These are phyloP conservation scores for Leptosomus discolor DNA, from an alignment of 2,113 vertebrate genomes.

Conservation along the genomic window DNA sequence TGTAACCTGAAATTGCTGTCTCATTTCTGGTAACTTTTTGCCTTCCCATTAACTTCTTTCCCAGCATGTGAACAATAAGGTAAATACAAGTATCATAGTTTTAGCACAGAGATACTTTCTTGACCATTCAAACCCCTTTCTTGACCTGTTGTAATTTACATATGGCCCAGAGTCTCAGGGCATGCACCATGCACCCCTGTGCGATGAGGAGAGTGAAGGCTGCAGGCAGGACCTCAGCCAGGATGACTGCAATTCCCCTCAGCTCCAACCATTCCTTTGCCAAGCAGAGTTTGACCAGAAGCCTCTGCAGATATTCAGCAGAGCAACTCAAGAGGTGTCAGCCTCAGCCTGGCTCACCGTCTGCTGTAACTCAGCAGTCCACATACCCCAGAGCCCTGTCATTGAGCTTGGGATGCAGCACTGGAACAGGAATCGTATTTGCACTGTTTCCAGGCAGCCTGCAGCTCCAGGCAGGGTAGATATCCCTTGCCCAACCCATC, in stretches of 20 bases:
- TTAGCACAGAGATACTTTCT: not conserved
- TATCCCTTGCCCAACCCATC: not conserved
- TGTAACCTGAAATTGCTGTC: not conserved
- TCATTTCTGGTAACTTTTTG: not conserved
- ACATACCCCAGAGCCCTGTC: not conserved
- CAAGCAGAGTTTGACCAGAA: not conserved
- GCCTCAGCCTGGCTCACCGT: not conserved
- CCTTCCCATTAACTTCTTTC: not conserved
- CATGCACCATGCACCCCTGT: rapidly evolving
- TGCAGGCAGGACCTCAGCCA: not conserved
- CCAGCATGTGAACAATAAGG: not conserved
- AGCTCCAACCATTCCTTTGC: not conserved
- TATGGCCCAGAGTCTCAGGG: not conserved
- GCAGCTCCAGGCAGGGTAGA: not conserved
- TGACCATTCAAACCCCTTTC: not conserved
- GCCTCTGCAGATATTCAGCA: not conserved
- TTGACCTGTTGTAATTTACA: not conserved
- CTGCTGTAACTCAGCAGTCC: not conserved
- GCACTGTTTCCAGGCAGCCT: not conserved
- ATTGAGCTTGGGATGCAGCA: rapidly evolving
- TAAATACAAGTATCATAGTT: not conserved
- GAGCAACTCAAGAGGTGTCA: not conserved
- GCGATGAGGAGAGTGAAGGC: not conserved
- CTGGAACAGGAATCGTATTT: not conserved
- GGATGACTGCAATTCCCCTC: not conserved